Evolutionary conservation across 2,113 vertebrate species (phyloP), one percentile per base, ranked within the genome.

Genomic region (Mobula hypostoma): DNA sequence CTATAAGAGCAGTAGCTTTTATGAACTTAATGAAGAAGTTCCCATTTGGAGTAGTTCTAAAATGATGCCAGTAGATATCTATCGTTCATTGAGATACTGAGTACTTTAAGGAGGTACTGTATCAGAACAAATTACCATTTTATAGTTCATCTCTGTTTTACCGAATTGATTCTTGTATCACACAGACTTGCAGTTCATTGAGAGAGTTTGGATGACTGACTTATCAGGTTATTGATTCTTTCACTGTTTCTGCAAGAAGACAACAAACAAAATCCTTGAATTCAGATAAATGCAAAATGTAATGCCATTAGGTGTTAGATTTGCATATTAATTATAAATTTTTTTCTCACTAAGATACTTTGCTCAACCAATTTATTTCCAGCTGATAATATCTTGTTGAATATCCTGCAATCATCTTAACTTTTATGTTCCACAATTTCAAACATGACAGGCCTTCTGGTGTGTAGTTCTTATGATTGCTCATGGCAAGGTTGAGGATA

Each of bases 101-200:
- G 36, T 56, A 12, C 36, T 90, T 90, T 66, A 17, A 27, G 61
- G 58, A 82, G 19, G 14, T 66, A 14, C 58, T 61, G 58, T 63
- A 58, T n/a, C 58, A 63, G 8, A 88, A 88, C 58, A 88, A 58
- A 24, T 56, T 61, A 56, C 83, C 11, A 88, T 88, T n/a, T 88
- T 66, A 88, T 58, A 88, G 85, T 17, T 88, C 24, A 63, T 58
- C 61, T 63, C 83, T 7, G 61, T 61, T 29, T 88, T 32, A 63
- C 58, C 58, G 63, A 19, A 66, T 29, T 27, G 29, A n/a, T 88
- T 21, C 80, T 83, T 83, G 19, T 66, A n/a, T 12, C 5, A 5
- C n/a, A 58, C 85, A 12, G 63, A 12, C 56, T 88, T 88, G 85
- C 58, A 88, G 85, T 88, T 88, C 24, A 88, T n/a, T 88, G 61